Base-by-base conservation (phyloP, 2,113 vertebrate genomes). In the Actenoides lindsayi region DNA sequence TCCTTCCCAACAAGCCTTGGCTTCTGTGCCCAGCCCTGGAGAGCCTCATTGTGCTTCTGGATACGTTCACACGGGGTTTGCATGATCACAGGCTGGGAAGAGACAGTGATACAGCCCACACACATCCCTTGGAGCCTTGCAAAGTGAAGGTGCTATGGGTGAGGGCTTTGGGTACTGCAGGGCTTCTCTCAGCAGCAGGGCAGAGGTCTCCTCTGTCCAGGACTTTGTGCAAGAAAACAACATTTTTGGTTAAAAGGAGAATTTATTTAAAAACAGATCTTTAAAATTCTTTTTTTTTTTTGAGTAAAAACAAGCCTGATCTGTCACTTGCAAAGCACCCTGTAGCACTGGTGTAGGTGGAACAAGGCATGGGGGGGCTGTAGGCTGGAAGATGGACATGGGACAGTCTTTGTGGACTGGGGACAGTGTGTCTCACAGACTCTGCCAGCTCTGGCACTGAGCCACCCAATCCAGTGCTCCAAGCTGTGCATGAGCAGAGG, bases 381-480 rank as follows among this genome's bases (percentile, higher is more conserved):
- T 28, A 56, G 70, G 14, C 25, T 23, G 53, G 54, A 50, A 91
- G 33, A 2, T 18, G 63, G 56, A 23, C 35, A 23, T 6, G 35
- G 48, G n/a, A 18, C 30, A 59, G 24, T 56, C 41, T 20, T 7
- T 1, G 6, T 11, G 73, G 28, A 5, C 7, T 6, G 16, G 46
- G 60, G n/a, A 74, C 50, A 28, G 18, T 0, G 1, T 9, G 18
- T 41, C 37, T 57, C n/a, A 35, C 28, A 11, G 68, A 17, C 8
- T 48, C n/a, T 31, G 35, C 9, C 37, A 42, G 30, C 14, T 16
- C n/a, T 3, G 1, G 37, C 31, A n/a, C 53, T 0, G 3, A 33
- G 20, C 25, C 35, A 16, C 25, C 13, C 20, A 7, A 16, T 18
- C 68, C 46, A 42, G 1, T 33, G 42, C 53, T 28, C 65, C 3